Evolutionary conservation across 1,140 invertebrate genomes (phyloP).

Genomic region (Drosophila repletoides): DNA sequence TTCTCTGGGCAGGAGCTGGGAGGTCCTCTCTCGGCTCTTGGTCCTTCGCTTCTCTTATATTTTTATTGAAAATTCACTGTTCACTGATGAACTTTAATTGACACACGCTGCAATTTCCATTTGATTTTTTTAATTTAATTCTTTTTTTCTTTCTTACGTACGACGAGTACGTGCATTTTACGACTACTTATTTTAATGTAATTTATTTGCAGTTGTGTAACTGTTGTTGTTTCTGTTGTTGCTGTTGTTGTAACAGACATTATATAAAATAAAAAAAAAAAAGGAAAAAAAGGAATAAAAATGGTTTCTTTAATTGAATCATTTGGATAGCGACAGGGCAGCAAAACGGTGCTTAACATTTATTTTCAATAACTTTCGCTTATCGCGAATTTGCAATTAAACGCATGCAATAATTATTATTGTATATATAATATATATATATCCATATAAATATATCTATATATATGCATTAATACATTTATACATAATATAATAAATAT

Average conservation of each 20-base stretch:
- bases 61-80: conserved; percentile 41
- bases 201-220: conserved; percentile 76
- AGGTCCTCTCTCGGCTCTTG: background rate
- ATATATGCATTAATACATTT: no score
- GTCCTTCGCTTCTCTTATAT: conserved; percentile 14
- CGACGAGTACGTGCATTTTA: conserved; percentile 11
- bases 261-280: background rate
- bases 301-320: conserved; percentile 79
- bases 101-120: conserved; percentile 58
- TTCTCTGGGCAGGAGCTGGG: conserved; percentile 8
- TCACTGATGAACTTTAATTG: conserved; percentile 71
- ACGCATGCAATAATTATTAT: conserved; percentile 39
- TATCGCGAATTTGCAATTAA: conserved; percentile 65
- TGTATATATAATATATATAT: no score
- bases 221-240: background rate
- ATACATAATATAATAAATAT: no score
- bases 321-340: conserved; percentile 43
- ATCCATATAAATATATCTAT: no score
- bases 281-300: conserved; percentile 57
- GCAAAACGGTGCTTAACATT: conserved; percentile 47
- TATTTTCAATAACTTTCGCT: conserved; percentile 73
- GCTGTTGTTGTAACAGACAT: conserved; percentile 22
- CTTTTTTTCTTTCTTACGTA: conserved; percentile 10
- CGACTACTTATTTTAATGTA: conserved; percentile 74
- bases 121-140: conserved; percentile 36